These are phyloP conservation scores for Tetheella fluctuosa DNA, from an alignment of 2,888 invertebrate species.

Conservation along the genomic window DNA sequence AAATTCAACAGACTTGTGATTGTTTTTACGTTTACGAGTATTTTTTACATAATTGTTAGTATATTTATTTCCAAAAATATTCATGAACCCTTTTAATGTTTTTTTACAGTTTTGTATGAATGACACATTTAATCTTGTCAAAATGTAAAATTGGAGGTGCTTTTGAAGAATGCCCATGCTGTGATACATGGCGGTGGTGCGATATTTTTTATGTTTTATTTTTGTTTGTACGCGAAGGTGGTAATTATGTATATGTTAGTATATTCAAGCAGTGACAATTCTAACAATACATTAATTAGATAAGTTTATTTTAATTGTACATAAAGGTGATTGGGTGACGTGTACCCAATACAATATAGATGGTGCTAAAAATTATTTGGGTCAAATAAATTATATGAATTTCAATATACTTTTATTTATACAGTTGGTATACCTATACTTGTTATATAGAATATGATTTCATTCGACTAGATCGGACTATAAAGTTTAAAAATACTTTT, in stretches of 20 bases:
- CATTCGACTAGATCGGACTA: neutral
- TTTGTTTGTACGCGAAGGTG: conserved; percentile 48
- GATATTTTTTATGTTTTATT: conserved; percentile 61
- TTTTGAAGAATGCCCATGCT: conserved; percentile 56
- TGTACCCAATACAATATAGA: conserved; percentile 6
- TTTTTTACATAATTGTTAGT: neutral
- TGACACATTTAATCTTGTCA: conserved; percentile 54
- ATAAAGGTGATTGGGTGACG: conserved; percentile 3
- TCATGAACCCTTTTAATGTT: neutral
- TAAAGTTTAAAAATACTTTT: neutral
- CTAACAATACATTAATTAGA: neutral
- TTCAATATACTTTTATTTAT: neutral
- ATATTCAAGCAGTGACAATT: conserved; percentile 15
- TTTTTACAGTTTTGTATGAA: neutral
- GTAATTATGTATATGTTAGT: conserved; percentile 16
- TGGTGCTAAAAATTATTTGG: conserved; percentile 6
- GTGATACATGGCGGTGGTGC: conserved; percentile 55
- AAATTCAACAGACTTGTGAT: neutral
- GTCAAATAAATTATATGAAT: conserved; percentile 2
- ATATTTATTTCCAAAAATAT: conserved; percentile 1
- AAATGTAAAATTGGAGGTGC: conserved; percentile 67
- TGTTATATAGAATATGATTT: neutral
- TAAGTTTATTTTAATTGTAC: conserved; percentile 3
- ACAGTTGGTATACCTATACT: neutral
- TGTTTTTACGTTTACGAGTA: neutral